Base-by-base conservation (phyloP, 2,888 invertebrate species). In the Oligia latruncula region DNA sequence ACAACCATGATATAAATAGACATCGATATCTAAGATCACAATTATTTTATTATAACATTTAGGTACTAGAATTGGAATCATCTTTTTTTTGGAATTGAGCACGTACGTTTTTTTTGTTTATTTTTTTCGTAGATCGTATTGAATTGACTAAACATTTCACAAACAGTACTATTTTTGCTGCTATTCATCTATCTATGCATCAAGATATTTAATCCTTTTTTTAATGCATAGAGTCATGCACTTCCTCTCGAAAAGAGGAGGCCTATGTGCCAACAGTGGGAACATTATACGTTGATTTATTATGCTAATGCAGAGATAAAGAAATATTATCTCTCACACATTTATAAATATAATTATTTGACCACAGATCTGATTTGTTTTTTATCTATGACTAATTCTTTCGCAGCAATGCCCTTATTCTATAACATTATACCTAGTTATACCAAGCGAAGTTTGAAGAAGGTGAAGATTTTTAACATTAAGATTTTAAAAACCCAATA, bases 1-100 rank as follows among this genome's bases (percentile, higher is more conserved):
- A 91, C 90, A 91, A 92, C 89, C 89, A 87, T 85, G 81, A 89
- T 91, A 91, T 91, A 92, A 90, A 93, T 93, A 92, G 92, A 93
- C 92, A 93, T 86, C 90, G 84, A 93, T 91, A 83, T 86, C 86
- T 89, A 88, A 80, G 71, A 89, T 89, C 87, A 88, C 89, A 89
- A 80, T 84, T 76, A 87, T 80, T 86, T 80, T 84, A 80, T 84
- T 85, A 78, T 66, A 64, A 86, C 40, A 66, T 71, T 46, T 66
- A 77, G 11, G 46, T 84, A 64, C 67, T 83, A 68, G 15, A 46
- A 35, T 67, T 40, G 23, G 49, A 71, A 81, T 74, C 17, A 29
- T 40, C 8, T 65, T n/a, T 60, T 29, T 75, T 29, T 20, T 58
- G 55, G 65, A 66, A 71, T 85, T 71, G 87, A 87, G 77, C 86